phyloP scores from a whole-genome alignment of 1,140 invertebrate species.

The Maniola jurtina region DNA sequence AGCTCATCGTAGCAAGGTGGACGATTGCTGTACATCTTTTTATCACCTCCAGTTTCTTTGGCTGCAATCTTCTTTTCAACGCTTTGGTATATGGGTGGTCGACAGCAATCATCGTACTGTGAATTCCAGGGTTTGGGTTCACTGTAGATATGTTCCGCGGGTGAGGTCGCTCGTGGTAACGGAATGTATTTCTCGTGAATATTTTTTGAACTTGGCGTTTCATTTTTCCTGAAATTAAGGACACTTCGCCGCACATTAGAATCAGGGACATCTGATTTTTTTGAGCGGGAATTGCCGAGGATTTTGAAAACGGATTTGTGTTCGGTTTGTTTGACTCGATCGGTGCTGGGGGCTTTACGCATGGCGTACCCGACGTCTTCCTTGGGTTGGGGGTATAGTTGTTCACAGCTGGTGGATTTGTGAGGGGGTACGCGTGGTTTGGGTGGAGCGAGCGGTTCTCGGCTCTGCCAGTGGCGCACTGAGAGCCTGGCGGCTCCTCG shows the following conservation, averaged over 20 bases:
- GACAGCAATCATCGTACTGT: constrained; percentile 60
- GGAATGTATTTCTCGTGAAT: constrained; percentile 75
- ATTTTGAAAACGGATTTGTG: constrained; percentile 71
- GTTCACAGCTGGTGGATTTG: constrained; percentile 78
- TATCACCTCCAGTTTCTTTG: constrained; percentile 55
- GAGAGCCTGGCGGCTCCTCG: constrained; percentile 74
- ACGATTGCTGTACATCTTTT: constrained; percentile 65
- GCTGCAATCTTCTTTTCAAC: constrained; percentile 70
- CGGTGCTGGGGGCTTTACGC: constrained; percentile 71
- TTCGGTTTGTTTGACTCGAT: constrained; percentile 67
- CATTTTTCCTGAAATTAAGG: constrained; percentile 69
- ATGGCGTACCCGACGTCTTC: constrained; percentile 68
- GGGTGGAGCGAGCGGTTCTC: constrained; percentile 54
- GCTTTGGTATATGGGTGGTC: constrained; percentile 64
- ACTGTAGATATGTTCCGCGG: constrained; percentile 66
- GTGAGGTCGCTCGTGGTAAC: constrained; percentile 56
- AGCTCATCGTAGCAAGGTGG: constrained; percentile 75
- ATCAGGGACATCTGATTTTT: constrained; percentile 65
- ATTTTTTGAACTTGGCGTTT: constrained; percentile 59
- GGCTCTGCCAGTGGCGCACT: constrained; percentile 73
- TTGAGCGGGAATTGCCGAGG: constrained; percentile 65
- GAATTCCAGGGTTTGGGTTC: constrained; percentile 64
- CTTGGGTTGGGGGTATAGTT: constrained; percentile 67
- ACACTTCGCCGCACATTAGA: constrained; percentile 59
- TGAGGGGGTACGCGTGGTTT: constrained; percentile 58